Conservation (phyloP, 2,113 vertebrate species). For the Agelaius phoeniceus region DNA sequence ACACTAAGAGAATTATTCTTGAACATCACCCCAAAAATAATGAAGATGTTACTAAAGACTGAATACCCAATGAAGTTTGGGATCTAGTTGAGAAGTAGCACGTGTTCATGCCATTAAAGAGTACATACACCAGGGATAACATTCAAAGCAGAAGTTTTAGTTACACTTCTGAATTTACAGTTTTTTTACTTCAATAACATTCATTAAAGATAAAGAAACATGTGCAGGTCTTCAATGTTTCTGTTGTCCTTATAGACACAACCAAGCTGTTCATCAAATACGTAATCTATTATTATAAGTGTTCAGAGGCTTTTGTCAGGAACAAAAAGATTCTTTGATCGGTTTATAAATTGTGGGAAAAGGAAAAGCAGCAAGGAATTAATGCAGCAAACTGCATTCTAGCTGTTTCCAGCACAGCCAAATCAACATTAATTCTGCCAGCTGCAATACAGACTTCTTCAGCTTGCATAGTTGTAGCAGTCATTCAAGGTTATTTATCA, state of each 20-base stretch:
- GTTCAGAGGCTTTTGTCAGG: not conserved
- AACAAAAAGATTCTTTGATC: not conserved
- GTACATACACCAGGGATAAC: not conserved
- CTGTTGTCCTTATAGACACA: not conserved
- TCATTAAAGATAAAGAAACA: not conserved
- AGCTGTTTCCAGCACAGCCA: not conserved
- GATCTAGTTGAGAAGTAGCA: not conserved
- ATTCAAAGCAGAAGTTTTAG: not conserved
- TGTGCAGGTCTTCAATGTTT: not conserved
- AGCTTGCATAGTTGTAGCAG: not conserved
- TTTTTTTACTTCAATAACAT: not conserved
- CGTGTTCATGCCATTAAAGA: accelerated
- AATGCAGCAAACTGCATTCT: not conserved
- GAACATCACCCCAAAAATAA: not conserved
- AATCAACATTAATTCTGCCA: not conserved
- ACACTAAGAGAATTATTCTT: not conserved
- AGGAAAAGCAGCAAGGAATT: not conserved
- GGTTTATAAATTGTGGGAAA: not conserved
- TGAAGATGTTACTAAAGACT: not conserved
- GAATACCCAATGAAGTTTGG: not conserved
- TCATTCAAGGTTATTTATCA: not conserved
- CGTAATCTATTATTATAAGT: not conserved
- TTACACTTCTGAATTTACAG: not conserved
- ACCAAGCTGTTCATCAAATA: not conserved
- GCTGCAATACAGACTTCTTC: not conserved